A percentile compares a stretch with the other conserved stretches of the same genome.
Evolutionary conservation across 2,888 invertebrate species (phyloP).

Genomic region (Allacma fusca): DNA sequence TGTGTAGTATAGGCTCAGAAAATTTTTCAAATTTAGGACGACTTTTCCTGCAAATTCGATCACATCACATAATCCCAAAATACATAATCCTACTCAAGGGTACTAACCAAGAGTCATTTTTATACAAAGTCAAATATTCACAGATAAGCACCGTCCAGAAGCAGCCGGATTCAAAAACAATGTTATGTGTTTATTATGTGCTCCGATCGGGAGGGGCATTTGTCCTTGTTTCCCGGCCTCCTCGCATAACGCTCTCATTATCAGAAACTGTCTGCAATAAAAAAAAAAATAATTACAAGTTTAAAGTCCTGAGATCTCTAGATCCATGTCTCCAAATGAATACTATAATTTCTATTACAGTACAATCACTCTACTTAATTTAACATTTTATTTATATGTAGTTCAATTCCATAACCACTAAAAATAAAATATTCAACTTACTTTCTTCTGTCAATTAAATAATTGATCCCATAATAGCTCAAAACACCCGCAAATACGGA

Average conservation of each 20-base stretch:
- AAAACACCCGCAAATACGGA: constrained; percentile 75
- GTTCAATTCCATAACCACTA: constrained; percentile 32
- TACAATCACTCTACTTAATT: no score
- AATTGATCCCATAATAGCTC: constrained; percentile 75
- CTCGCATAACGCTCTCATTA: constrained; percentile 82
- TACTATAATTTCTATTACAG: no score
- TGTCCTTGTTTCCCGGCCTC: constrained; percentile 79
- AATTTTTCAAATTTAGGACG: constrained; percentile 81
- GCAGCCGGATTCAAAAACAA: constrained; percentile 70
- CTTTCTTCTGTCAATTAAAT: constrained; percentile 77
- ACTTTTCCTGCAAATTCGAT: constrained; percentile 67
- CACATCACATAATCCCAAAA: background rate
- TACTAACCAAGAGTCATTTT: no score
- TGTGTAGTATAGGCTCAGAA: constrained; percentile 89
- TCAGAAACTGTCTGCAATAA: constrained; percentile 72
- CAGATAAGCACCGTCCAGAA: constrained; percentile 72
- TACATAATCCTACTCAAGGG: no score
- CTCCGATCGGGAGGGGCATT: constrained; percentile 69
- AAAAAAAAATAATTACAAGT: background rate
- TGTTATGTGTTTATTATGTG: constrained; percentile 77
- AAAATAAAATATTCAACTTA: constrained; percentile 66
- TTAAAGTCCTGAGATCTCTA: no score
- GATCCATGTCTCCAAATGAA: no score
- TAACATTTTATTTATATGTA: no score
- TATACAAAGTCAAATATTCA: background rate